Percentiles rank a stretch among this genome's conserved stretches.
These are phyloP conservation scores for Lophius piscatorius DNA, from an alignment of 2,113 vertebrate species.

Conservation along the genomic window DNA sequence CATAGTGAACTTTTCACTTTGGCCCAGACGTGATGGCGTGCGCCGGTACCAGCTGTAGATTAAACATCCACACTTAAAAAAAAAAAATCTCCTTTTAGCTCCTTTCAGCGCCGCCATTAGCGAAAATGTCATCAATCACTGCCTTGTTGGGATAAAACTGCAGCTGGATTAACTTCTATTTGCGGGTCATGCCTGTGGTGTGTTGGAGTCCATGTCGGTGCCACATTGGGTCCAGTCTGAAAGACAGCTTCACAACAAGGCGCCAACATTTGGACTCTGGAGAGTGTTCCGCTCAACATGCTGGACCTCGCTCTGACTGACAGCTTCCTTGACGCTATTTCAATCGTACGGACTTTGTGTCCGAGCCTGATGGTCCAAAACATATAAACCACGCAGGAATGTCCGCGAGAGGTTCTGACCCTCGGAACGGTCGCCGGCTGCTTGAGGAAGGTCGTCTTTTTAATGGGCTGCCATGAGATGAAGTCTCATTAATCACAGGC, in stretches of 20 bases:
- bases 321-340: conserved; percentile 12
- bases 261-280: conserved; percentile 2
- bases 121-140: conserved; percentile 40
- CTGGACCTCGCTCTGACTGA: conserved; percentile 9
- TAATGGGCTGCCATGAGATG: no score
- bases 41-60: conserved; percentile 20
- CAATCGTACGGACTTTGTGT: conserved; percentile 14
- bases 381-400: conserved; percentile 6
- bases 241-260: conserved; percentile 20
- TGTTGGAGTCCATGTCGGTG: conserved; percentile 12
- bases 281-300: background rate
- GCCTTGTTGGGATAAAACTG: conserved; percentile 18
- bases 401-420: background rate
- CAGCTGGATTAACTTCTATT: conserved; percentile 25
- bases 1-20: conserved; percentile 64
- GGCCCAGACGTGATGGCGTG: conserved; percentile 25
- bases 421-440: conserved; percentile 11
- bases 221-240: conserved; percentile 30
- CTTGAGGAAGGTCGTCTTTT: conserved; percentile 18
- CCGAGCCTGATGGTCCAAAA: conserved; percentile 4
- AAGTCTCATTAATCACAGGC: conserved; percentile 50
- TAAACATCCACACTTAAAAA: conserved; percentile 18
- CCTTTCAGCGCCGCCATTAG: conserved; percentile 9
- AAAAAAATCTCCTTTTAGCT: conserved; percentile 7
- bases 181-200: conserved; percentile 41